These are phyloP conservation scores for Sylvilagus bachmani DNA, from an alignment of 2,113 vertebrate genomes.

Conservation along the genomic window DNA sequence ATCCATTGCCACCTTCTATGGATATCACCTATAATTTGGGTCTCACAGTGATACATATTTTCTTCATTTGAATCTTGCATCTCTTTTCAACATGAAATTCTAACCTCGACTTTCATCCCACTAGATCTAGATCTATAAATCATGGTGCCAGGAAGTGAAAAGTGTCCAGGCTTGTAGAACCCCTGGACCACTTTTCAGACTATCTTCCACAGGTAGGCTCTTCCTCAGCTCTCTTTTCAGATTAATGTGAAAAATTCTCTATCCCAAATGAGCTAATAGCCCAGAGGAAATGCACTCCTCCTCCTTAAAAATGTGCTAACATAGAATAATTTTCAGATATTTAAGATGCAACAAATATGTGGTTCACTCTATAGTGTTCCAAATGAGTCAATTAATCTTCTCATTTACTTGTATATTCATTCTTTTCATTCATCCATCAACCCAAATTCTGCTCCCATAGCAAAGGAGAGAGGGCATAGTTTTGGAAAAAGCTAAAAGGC, in stretches of 20 bases:
- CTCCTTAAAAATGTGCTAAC: background rate
- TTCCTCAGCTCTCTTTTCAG: background rate
- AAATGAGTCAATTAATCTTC: background rate
- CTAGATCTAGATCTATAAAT: background rate
- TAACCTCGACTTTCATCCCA: background rate
- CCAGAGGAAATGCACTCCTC: background rate
- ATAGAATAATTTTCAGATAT: background rate
- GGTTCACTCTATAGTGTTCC: background rate
- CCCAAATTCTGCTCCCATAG: background rate
- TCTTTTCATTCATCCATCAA: background rate
- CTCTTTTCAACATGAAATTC: constrained; percentile 18
- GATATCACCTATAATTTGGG: background rate
- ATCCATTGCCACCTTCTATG: background rate
- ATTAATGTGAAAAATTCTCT: background rate
- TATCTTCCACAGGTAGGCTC: background rate
- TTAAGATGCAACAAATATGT: background rate
- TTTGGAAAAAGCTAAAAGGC: background rate
- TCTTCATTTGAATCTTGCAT: background rate
- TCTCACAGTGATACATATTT: background rate
- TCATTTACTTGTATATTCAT: background rate
- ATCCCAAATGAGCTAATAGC: background rate
- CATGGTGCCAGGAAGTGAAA: background rate
- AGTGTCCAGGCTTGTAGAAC: background rate
- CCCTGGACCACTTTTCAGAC: background rate
- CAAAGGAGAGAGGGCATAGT: background rate